Evolutionary conservation across 2,113 vertebrate genomes (phyloP).

Genomic region (Cephalopterus ornatus): DNA sequence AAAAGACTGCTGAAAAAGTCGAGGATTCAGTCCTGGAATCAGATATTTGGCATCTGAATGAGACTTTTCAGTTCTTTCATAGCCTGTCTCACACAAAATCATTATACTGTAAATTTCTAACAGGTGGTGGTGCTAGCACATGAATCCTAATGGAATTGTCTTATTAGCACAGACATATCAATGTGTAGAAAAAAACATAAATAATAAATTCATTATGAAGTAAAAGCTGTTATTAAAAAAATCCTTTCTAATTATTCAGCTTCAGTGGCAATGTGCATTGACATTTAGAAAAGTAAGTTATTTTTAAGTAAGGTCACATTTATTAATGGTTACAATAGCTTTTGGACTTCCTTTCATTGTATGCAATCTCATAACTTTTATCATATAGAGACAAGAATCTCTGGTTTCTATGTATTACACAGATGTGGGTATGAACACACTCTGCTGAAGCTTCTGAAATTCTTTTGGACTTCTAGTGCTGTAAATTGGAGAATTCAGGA

Average conservation of each 20-base stretch:
- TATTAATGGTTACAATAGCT: neutral
- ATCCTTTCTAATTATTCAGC: neutral
- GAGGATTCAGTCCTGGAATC: neutral
- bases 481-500: neutral
- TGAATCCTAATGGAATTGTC: neutral
- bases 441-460: neutral
- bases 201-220: neutral
- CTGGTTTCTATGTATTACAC: neutral
- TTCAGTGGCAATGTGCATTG: neutral
- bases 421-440: neutral
- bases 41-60: neutral
- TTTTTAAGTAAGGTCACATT: neutral
- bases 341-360: neutral
- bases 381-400: neutral
- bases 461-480: neutral
- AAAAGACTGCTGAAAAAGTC: neutral
- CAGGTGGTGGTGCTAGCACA: neutral
- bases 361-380: neutral
- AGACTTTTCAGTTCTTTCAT: neutral
- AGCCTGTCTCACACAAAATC: neutral
- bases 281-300: neutral
- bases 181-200: neutral
- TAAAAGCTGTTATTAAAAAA: neutral
- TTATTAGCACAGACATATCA: neutral
- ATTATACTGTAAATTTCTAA: neutral